phyloP scores from a whole-genome alignment of 2,113 vertebrate genomes.

The Dipodomys ordii region DNA sequence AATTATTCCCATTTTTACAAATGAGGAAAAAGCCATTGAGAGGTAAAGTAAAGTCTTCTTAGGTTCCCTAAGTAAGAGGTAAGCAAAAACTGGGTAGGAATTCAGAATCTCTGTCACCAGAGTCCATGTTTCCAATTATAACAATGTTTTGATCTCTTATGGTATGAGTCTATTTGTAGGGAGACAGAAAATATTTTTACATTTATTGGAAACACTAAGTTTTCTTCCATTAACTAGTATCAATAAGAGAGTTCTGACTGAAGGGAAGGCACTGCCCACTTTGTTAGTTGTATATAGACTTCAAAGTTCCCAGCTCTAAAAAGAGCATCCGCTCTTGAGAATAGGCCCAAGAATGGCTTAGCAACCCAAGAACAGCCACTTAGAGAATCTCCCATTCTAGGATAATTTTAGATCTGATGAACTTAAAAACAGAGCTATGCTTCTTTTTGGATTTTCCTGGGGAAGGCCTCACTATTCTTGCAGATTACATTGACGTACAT shows the following conservation, averaged over 20 bases:
- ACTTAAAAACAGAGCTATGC: slow-evolving; percentile 7
- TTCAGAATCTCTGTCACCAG: neutral
- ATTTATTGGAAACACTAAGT: slow-evolving; percentile 45
- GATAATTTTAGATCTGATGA: slow-evolving; percentile 11
- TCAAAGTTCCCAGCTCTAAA: neutral
- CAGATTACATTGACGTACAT: slow-evolving; percentile 6
- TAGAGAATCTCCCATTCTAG: slow-evolving; percentile 8
- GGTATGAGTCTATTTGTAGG: slow-evolving; percentile 37
- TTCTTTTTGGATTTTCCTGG: slow-evolving; percentile 35
- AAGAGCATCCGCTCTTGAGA: neutral
- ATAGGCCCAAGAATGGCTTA: neutral
- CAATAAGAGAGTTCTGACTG: slow-evolving; percentile 51
- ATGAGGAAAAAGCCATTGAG: slow-evolving; percentile 19
- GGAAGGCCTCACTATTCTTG: neutral
- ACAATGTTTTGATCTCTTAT: slow-evolving; percentile 19
- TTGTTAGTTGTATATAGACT: neutral
- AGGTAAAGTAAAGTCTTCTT: slow-evolving; percentile 45
- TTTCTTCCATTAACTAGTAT: slow-evolving; percentile 50
- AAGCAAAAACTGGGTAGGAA: slow-evolving; percentile 1
- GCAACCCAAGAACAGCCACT: neutral
- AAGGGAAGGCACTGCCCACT: neutral
- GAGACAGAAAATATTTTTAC: slow-evolving; percentile 53
- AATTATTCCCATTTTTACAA: slow-evolving; percentile 45
- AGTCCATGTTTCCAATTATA: slow-evolving; percentile 15
- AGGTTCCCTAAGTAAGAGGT: neutral